These are phyloP conservation scores for Cerastis leucographa DNA, from an alignment of 2,888 invertebrate genomes.

Conservation along the genomic window DNA sequence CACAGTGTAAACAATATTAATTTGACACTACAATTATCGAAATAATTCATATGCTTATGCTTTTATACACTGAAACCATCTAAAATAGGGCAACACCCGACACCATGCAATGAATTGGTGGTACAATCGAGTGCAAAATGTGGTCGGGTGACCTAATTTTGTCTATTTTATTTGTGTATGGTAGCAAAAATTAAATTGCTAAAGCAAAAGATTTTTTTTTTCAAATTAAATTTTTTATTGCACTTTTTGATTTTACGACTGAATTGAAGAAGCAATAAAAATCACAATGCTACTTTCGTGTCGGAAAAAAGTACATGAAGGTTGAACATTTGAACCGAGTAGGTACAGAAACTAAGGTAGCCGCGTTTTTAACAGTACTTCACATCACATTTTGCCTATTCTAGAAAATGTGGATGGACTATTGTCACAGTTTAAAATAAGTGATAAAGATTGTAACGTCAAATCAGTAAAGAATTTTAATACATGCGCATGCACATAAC, in stretches of 20 bases:
- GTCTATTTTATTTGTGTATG: neutral
- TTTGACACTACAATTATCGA: conserved; percentile 6
- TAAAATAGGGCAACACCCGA: conserved; percentile 29
- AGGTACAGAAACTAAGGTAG: neutral
- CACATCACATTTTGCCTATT: neutral
- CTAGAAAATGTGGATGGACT: conserved; percentile 5
- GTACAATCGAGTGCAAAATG: conserved; percentile 63
- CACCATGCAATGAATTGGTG: conserved; percentile 16
- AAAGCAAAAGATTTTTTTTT: neutral
- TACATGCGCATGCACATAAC: conserved; percentile 43
- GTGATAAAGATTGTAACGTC: neutral
- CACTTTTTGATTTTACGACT: neutral
- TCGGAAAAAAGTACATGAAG: neutral
- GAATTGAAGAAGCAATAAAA: neutral
- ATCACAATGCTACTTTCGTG: neutral
- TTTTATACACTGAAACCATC: conserved; percentile 49
- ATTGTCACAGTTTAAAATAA: neutral
- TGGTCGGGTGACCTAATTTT: conserved; percentile 48
- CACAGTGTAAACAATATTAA: conserved; percentile 25
- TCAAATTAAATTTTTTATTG: neutral
- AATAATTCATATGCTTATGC: conserved; percentile 37
- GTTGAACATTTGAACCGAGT: neutral
- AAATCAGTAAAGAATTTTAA: neutral
- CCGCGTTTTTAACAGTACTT: neutral
- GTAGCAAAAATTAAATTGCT: neutral